Evolutionary conservation across 2,888 invertebrate species (phyloP), one percentile per base, ranked within the genome.

Genomic region (Drosophila subsilvestris): DNA sequence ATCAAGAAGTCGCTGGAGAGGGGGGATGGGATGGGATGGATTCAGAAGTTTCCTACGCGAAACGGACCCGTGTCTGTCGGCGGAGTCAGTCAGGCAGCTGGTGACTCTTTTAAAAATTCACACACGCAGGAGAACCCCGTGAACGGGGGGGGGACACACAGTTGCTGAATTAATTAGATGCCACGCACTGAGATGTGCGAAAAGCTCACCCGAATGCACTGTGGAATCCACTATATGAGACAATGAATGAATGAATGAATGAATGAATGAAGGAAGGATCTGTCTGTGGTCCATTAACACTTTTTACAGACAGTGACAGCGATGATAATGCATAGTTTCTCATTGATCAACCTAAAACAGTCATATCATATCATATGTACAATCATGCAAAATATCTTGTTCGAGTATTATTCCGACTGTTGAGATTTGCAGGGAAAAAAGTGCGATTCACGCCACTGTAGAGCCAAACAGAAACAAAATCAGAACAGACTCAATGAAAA

Each of bases 141-240:
- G 12, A 22, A 20, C 27, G 65, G 44, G 29, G 18, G 50, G 65
- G 44, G 29, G 18, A 47, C 74, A 77, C 74, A 77, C 77, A 75
- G 79, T 78, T 65, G 78, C 76, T 78, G 89, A 89, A 89, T 90
- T 90, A 90, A 90, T 90, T 90, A 89, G 90, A 90, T 89, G 80
- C 89, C 78, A 77, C 74, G 81, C 79, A 75, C 75, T 60, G 53
- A 67, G 71, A 65, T 62, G 75, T 27, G 47, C 18, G 20, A 51
- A 57, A 20, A 14, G 12, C 20, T 37, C 32, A 14, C 14, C 3
- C 49, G 37, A 59, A 49, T 8, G 2, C 3, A 25, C 4, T 37
- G n/a, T 17, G 10, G 42, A 20, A 4, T 3, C 5, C 50, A 50
- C 42, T 45, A 1, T 0, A 14, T n/a, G 37, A 14, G 37, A 37